Percentiles rank a stretch among this genome's conserved stretches.
These are phyloP conservation scores for Aphodius granarius DNA, from an alignment of 2,888 invertebrate genomes.

Conservation along the genomic window DNA sequence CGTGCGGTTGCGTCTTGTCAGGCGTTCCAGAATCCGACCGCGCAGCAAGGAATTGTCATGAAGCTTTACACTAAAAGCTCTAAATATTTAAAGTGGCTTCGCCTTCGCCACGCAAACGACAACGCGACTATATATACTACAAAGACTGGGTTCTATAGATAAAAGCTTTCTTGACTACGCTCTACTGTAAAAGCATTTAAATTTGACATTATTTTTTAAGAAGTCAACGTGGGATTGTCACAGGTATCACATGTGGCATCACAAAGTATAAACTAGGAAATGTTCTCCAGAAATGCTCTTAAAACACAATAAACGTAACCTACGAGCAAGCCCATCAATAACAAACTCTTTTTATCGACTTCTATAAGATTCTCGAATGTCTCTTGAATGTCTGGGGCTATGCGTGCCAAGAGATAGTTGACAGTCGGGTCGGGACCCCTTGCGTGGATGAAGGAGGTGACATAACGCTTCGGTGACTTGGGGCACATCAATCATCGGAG, in stretches of 20 bases:
- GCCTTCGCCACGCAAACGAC: not conserved
- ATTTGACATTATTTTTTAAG: too few species aligned
- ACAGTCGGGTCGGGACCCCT: not conserved
- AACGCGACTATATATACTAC: not conserved
- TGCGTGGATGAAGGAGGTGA: not conserved
- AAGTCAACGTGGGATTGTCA: too few species aligned
- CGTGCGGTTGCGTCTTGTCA: not conserved
- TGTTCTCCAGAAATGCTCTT: too few species aligned
- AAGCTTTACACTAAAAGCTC: conserved; percentile 12
- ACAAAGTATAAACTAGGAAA: too few species aligned
- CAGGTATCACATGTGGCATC: too few species aligned
- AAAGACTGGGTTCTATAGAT: not conserved
- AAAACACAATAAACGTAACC: too few species aligned
- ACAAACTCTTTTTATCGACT: not conserved
- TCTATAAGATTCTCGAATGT: not conserved
- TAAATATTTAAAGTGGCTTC: conserved; percentile 2
- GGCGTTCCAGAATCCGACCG: not conserved
- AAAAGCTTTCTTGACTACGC: not conserved
- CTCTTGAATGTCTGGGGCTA: not conserved
- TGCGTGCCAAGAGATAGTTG: not conserved
- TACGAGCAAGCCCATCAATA: not conserved
- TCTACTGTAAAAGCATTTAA: too few species aligned
- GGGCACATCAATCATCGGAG: not conserved
- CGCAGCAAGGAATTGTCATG: conserved; percentile 11
- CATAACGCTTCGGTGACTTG: not conserved